Base-by-base conservation (phyloP, 1,140 invertebrate genomes). In the Drosophila bipectinata region DNA sequence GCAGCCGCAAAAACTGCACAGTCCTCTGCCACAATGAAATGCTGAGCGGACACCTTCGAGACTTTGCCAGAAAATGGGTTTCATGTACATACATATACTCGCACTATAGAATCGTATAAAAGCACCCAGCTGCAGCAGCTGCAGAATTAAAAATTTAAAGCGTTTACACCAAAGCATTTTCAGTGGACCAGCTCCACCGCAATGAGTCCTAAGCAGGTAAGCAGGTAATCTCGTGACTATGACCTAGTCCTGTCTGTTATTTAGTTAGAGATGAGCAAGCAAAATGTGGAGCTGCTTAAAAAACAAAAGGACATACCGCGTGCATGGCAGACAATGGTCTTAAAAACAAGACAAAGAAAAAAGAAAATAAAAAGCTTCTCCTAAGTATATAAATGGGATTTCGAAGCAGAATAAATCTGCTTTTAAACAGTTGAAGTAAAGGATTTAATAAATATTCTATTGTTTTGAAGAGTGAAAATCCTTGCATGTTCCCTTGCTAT, bases 61-160 rank as follows among this genome's bases (percentile, higher is more conserved):
- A 14, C 41, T 54, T 26, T 8, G 41, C 21, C 45, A n/a, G 45
- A 15, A 45, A 14, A 15, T 26, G 21, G 18, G 14, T 44, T 44
- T n/a, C 12, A 37, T 37, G 34, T 37, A 37, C 34, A 21, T 21
- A 21, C 21, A 37, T n/a, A 37, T 37, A 37, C 26, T 28, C 5
- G 26, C 26, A 28, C 26, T 12, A 37, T 37, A 37, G 24, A 14
- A 44, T 24, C 14, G 8, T 24, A 37, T 18, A 37, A 15, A 30
- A 66, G 9, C 48, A 57, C 6, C 32, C 12, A 26, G n/a, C 21
- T 53, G 57, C 67, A 62, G 34, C 51, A 74, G 68, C 73, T 47
- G 58, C 78, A 78, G 39, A 58, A 87, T 87, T 87, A 85, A 78
- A 78, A 41, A 87, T 81, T 81, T 75, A 87, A 76, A 78, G 66